A percentile compares a stretch with the other conserved stretches of the same genome.
phyloP scores from a whole-genome alignment of 2,797 vertebrate species.

The Falco naumanni region DNA sequence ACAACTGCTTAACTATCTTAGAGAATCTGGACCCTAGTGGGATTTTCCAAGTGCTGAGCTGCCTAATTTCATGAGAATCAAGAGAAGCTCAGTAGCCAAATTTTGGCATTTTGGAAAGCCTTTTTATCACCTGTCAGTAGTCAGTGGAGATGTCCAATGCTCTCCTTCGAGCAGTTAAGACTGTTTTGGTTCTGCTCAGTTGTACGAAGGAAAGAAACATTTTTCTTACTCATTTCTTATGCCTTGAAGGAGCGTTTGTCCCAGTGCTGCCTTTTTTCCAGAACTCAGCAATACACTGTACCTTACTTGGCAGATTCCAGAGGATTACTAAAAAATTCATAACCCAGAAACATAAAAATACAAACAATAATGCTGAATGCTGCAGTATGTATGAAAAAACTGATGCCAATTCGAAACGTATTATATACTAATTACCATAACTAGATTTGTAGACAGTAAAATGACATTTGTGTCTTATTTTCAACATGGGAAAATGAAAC shows the following conservation, averaged over 20 bases:
- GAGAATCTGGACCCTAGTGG: background rate
- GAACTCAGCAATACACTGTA: conserved; percentile 11
- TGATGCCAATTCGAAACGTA: conserved; percentile 49
- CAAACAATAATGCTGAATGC: conserved; percentile 37
- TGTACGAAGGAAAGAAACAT: background rate
- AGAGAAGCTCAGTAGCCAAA: background rate
- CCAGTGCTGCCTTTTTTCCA: background rate
- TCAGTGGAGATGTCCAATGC: background rate
- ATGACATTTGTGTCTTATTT: conserved; percentile 28
- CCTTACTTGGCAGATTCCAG: conserved; percentile 40
- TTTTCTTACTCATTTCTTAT: background rate
- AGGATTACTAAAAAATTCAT: conserved; percentile 56
- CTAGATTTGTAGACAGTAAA: conserved; percentile 1
- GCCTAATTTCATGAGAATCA: background rate
- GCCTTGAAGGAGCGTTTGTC: background rate
- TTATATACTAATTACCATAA: conserved; percentile 44
- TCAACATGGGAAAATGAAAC: conserved; percentile 37
- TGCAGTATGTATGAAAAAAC: conserved; percentile 32
- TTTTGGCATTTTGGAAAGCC: background rate
- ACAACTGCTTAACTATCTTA: background rate
- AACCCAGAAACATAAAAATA: conserved; percentile 62
- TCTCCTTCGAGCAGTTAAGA: background rate
- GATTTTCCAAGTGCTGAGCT: background rate
- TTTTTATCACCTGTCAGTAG: background rate
- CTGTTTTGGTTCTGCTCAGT: background rate